A percentile compares a stretch with the other conserved stretches of the same genome.
These are phyloP conservation scores for Sphecodes monilicornis DNA, from an alignment of 2,888 invertebrate species.

Conservation along the genomic window DNA sequence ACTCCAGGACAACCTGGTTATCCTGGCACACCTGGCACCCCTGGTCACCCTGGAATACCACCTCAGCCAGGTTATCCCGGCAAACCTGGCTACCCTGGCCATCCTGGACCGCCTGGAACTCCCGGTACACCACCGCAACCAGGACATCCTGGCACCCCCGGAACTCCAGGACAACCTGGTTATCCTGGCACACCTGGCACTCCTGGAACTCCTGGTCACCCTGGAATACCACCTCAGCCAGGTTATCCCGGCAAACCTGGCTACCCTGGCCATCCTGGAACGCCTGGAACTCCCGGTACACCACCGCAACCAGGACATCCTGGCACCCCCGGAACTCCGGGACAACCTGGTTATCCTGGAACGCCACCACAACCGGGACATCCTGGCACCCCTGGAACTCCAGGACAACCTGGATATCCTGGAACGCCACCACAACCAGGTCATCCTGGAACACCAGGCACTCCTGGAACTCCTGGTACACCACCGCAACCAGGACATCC, in stretches of 20 bases:
- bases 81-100: slow-evolving; percentile 59
- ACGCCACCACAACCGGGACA: too few relatives aligned
- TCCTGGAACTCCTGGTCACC: too few relatives aligned
- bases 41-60: slow-evolving; percentile 65
- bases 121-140: too few relatives aligned
- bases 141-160: too few relatives aligned
- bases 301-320: slow-evolving; percentile 53
- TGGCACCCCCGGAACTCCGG: slow-evolving; percentile 65
- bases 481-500: slow-evolving; percentile 50
- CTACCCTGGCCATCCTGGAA: slow-evolving; percentile 14
- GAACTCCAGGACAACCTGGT: too few relatives aligned
- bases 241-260: slow-evolving; percentile 29
- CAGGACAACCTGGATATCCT: slow-evolving; percentile 71
- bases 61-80: slow-evolving; percentile 58
- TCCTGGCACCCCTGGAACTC: too few relatives aligned
- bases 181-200: too few relatives aligned
- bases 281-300: slow-evolving; percentile 58
- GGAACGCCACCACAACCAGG: slow-evolving; percentile 49
- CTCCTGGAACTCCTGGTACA: slow-evolving; percentile 35
- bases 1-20: slow-evolving; percentile 42
- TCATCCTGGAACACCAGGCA: slow-evolving; percentile 69
- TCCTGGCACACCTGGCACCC: too few relatives aligned
- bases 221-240: too few relatives aligned
- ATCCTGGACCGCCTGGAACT: too few relatives aligned
- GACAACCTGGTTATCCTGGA: slow-evolving; percentile 65